phyloP scores from a whole-genome alignment of 1,140 invertebrate genomes.

The Achatina immaculata region DNA sequence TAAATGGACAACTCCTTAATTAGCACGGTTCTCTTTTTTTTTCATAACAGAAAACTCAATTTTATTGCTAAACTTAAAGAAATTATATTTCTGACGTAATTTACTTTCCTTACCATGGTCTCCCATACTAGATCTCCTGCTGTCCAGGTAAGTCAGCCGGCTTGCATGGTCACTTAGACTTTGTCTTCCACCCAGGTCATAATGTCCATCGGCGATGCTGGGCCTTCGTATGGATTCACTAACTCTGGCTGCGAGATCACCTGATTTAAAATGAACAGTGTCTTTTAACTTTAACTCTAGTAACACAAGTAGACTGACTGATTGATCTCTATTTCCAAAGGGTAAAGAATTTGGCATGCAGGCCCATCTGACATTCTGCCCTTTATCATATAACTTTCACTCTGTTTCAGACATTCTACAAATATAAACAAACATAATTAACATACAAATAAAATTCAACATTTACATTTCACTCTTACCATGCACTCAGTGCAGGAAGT shows the following conservation, averaged over 20 bases:
- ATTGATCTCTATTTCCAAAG: too few species aligned
- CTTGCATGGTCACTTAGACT: slow-evolving; percentile 37
- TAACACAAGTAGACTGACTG: too few species aligned
- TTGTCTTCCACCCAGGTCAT: slow-evolving; percentile 34
- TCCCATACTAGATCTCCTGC: slow-evolving; percentile 34
- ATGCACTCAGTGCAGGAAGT: too few species aligned
- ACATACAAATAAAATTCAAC: too few species aligned
- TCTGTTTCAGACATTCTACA: too few species aligned
- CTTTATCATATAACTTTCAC: too few species aligned
- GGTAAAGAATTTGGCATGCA: too few species aligned
- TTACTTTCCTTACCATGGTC: slow-evolving; percentile 6
- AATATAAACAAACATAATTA: too few species aligned
- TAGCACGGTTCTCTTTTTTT: neutral
- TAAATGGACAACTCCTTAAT: neutral
- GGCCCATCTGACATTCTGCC: too few species aligned
- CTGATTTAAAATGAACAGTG: neutral
- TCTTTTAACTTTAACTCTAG: neutral
- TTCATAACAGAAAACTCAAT: neutral
- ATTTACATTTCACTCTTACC: too few species aligned
- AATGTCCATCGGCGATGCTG: slow-evolving; percentile 45
- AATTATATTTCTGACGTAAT: neutral
- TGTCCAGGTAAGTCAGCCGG: slow-evolving; percentile 40
- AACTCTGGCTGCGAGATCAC: slow-evolving; percentile 3
- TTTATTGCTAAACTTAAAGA: neutral
- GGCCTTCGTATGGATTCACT: slow-evolving; percentile 31